Evolutionary conservation across 2,797 vertebrate genomes (phyloP), one percentile per base, ranked within the genome.

Genomic region (Cynodonichthys magdalenae): DNA sequence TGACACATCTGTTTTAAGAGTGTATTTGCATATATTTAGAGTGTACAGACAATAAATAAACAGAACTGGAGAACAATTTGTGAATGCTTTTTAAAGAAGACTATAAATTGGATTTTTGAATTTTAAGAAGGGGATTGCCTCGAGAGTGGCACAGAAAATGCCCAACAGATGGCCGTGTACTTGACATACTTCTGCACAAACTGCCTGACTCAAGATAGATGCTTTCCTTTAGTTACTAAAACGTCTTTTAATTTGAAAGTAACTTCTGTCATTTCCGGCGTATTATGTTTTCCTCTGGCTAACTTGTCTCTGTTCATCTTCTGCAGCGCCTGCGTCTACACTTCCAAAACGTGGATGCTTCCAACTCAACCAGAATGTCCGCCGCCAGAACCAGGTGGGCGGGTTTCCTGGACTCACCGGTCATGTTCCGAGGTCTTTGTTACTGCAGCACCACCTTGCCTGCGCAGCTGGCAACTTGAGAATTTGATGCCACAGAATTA

Each of bases 331-430:
- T 84, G 36, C 36, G 87, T 85, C 79, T 81, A 81, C 88, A 87
- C 45, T 88, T 89, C 76, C 85, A 82, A 24, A 56, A 67, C 69
- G 27, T 72, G 79, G 82, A 73, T 27, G 79, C 69, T 81, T 87
- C 89, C 90, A 90, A 83, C 86, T 69, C 83, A 71, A 81, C 87
- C 83, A 81, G 70, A 72, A 74, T 67, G 60, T 61, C 46, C 62
- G 80, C 69, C 52, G 19, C 49, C 79, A 69, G 79, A 81, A 77
- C 83, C 66, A 73, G 61, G 76, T 67, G 89, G 85, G 85, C 85
- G 87, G 87, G 87, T 84, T 88, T 88, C 87, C 84, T 87, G 81
- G 54, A 80, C 71, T 77, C 79, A 49, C 15, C 56, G 63, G 59
- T 70, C 69, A 72, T 75, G 81, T 86, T 74, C 59, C 76, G 64